phyloP scores from a whole-genome alignment of 2,888 invertebrate genomes.

The Parnassius orleans region DNA sequence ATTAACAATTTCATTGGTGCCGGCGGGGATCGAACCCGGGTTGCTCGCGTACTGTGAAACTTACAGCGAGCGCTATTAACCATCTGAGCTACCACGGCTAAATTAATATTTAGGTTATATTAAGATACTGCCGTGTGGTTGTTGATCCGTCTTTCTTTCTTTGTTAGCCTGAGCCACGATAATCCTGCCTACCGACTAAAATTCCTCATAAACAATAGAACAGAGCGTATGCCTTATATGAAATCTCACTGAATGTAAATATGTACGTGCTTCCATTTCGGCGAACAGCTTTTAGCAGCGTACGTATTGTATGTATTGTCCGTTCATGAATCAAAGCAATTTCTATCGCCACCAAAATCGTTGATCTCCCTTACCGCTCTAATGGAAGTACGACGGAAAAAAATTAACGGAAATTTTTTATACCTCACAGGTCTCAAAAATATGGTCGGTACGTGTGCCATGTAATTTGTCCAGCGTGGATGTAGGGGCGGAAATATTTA shows the following conservation, averaged over 20 bases:
- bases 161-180: no score
- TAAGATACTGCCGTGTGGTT: no score
- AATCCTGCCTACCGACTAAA: no score
- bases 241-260: not conserved
- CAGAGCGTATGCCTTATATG: not conserved
- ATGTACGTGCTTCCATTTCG: constrained; percentile 24
- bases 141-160: no score
- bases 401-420: constrained; percentile 19
- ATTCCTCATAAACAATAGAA: no score
- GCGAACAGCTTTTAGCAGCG: constrained; percentile 34
- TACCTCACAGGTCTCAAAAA: constrained; percentile 26
- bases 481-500: constrained; percentile 34
- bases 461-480: constrained; percentile 35
- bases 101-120: no score
- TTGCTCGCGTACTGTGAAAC: no score
- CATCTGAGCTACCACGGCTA: no score
- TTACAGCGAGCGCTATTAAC: no score
- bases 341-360: constrained; percentile 32
- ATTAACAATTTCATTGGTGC: no score
- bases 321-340: constrained; percentile 40
- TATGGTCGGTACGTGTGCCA: constrained; percentile 27
- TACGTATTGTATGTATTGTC: constrained; percentile 42
- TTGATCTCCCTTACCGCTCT: constrained; percentile 29
- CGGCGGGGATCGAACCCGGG: no score
- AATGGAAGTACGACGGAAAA: not conserved